phyloP scores from a whole-genome alignment of 2,113 vertebrate genomes.

The Ariopsis seemanni region DNA sequence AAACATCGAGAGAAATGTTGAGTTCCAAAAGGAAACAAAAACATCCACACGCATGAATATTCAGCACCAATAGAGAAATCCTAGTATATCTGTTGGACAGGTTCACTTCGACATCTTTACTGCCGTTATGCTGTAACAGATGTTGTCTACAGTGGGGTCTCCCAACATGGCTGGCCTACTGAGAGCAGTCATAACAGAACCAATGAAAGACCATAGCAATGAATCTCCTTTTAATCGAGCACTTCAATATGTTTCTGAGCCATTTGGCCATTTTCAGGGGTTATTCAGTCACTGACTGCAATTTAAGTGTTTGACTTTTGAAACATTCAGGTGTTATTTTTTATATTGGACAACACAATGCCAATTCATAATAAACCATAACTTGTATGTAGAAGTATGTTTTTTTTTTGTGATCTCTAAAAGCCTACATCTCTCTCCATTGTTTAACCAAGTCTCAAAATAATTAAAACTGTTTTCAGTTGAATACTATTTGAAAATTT shows the following conservation, averaged over 20 bases:
- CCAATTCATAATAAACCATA: background rate
- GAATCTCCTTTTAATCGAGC: conserved; percentile 4
- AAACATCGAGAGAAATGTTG: conserved; percentile 32
- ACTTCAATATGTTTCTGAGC: conserved; percentile 1
- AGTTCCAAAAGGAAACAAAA: conserved; percentile 40
- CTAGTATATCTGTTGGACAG: conserved; percentile 1
- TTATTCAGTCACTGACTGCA: background rate
- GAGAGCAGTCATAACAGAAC: background rate
- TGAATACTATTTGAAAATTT: background rate
- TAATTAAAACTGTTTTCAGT: background rate
- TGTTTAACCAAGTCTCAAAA: background rate
- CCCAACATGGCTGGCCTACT: background rate
- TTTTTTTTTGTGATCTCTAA: background rate
- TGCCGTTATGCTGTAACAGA: background rate
- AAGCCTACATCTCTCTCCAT: background rate
- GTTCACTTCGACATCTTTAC: conserved; percentile 24
- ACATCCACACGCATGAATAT: conserved; percentile 42
- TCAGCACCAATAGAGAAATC: conserved; percentile 51
- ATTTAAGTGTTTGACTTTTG: background rate
- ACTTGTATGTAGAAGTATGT: background rate
- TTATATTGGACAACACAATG: background rate
- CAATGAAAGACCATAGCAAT: background rate
- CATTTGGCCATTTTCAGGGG: background rate
- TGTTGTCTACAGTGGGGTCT: conserved; percentile 26
- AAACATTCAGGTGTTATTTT: background rate